Evolutionary conservation across 2,888 invertebrate species (phyloP), one percentile per base, ranked within the genome.

Genomic region (Galerucella nymphaeae): DNA sequence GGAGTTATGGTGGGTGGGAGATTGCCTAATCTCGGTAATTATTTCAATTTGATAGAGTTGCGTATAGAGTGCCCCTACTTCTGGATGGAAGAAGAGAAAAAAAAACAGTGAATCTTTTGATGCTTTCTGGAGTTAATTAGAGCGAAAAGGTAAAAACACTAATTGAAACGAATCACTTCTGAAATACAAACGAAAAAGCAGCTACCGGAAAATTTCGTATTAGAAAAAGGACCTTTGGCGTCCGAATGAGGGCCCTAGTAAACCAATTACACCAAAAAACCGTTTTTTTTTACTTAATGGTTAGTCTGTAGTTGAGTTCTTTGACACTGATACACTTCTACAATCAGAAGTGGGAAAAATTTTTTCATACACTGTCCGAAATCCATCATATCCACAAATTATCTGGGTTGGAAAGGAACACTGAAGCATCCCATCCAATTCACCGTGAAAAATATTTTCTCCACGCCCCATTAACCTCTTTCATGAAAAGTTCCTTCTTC

Each of bases 231-330:
- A 79, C 71, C 77, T 73, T 79, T 78, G 80, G 76, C 63, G 75
- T 78, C 78, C 82, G 79, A 80, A 80, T 78, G 78, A 74, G 78
- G 79, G 74, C 77, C 80, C 76, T 78, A 78, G 77, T 82, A 81
- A 82, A 82, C 81, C 82, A 83, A 82, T 82, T 83, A 83, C 81
- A 82, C 79, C 80, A 80, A 82, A 82, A 55, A 81, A 82, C 81
- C 80, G 75, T 75, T 53, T 76, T 78, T 81, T 82, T 82, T 82
- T 79, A 80, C 80, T 79, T 81, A 83, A 83, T 82, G 82, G 82
- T 80, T 75, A 80, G 79, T 79, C 79, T 78, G 82, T 81, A 81
- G 81, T 76, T 75, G 75, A 48, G 59, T 71, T 76, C 80, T 80
- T 82, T 80, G 79, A 78, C 78, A 78, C 72, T 73, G 53, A 53